These are phyloP conservation scores for Limnephilus lunatus DNA, from an alignment of 2,888 invertebrate species.

Conservation along the genomic window DNA sequence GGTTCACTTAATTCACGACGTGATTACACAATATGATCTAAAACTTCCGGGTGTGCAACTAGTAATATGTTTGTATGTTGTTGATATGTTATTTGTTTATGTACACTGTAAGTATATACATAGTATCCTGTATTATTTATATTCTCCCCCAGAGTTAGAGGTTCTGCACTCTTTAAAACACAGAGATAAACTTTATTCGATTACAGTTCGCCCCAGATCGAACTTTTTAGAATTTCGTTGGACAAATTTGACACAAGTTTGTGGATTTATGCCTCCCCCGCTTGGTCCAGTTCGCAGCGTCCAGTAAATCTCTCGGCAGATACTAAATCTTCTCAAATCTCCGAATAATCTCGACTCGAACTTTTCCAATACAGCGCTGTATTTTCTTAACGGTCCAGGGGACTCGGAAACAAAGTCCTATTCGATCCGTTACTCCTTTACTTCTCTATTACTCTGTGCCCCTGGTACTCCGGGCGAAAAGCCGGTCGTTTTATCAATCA, in stretches of 20 bases:
- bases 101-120: not conserved
- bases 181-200: conserved; percentile 29
- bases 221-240: conserved; percentile 48
- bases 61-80: no score
- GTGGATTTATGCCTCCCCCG: conserved; percentile 57
- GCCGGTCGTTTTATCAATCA: conserved; percentile 12
- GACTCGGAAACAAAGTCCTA: conserved; percentile 34
- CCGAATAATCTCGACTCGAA: conserved; percentile 31
- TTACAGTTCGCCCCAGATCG: not conserved
- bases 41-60: no score
- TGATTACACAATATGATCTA: no score
- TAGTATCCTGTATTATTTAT: not conserved
- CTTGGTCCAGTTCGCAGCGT: conserved; percentile 54
- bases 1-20: no score
- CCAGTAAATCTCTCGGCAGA: conserved; percentile 54
- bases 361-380: conserved; percentile 31
- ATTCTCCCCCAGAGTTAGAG: not conserved
- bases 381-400: conserved; percentile 26
- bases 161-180: not conserved
- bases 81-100: no score
- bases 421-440: not conserved
- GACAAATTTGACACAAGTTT: conserved; percentile 62
- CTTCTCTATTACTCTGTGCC: not conserved
- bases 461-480: not conserved
- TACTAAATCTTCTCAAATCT: conserved; percentile 44